phyloP scores from a whole-genome alignment of 2,113 vertebrate genomes.

The Marmota flaviventris region DNA sequence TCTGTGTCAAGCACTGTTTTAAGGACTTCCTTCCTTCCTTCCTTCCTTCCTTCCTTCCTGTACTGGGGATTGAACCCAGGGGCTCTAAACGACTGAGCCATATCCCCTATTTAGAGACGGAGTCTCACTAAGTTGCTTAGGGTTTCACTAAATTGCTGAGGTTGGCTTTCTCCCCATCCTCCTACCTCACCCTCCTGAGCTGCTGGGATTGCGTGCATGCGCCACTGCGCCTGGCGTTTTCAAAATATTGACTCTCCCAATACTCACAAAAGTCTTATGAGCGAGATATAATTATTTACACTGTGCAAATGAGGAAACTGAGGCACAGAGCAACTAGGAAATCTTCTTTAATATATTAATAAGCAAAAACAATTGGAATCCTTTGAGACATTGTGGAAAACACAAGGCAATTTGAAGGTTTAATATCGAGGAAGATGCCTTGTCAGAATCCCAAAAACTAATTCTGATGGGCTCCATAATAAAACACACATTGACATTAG shows the following conservation, averaged over 20 bases:
- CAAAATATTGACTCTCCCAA: background rate
- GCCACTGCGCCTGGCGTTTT: background rate
- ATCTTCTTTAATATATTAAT: slow-evolving; percentile 27
- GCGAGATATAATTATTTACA: background rate
- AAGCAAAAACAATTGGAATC: background rate
- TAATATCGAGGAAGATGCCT: slow-evolving; percentile 49
- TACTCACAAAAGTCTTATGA: background rate
- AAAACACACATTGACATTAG: background rate
- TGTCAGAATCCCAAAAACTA: background rate
- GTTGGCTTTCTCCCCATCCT: too few species aligned
- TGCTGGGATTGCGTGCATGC: too few species aligned
- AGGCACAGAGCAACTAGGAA: slow-evolving; percentile 39
- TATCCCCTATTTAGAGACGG: too few species aligned
- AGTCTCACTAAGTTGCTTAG: too few species aligned
- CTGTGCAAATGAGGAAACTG: background rate
- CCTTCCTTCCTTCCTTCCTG: background rate
- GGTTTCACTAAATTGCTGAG: too few species aligned
- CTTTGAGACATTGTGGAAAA: slow-evolving; percentile 30
- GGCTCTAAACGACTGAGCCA: too few species aligned
- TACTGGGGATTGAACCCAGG: too few species aligned
- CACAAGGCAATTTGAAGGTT: background rate
- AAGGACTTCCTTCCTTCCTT: background rate
- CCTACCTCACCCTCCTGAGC: too few species aligned
- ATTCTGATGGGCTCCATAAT: background rate
- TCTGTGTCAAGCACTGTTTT: background rate